Percentiles rank a stretch among this genome's conserved stretches.
phyloP scores from a whole-genome alignment of 2,113 vertebrate species.

The Antennarius striatus region DNA sequence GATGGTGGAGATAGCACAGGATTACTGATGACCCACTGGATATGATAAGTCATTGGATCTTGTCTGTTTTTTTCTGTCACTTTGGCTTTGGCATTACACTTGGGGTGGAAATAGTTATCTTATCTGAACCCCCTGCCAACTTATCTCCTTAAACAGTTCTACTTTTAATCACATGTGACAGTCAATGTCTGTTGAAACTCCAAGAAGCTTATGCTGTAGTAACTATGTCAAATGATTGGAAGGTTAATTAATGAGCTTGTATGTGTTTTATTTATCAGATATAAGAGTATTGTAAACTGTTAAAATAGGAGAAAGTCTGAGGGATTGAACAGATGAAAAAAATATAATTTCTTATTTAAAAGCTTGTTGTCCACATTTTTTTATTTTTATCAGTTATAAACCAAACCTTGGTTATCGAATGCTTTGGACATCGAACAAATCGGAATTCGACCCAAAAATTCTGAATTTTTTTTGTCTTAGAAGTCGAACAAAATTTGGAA shows the following conservation, averaged over 20 bases:
- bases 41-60: slow-evolving; percentile 47
- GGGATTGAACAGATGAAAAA: no score
- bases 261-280: no score
- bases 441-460: no score
- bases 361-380: no score
- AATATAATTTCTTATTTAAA: no score
- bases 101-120: slow-evolving; percentile 40
- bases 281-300: background rate
- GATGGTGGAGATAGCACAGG: slow-evolving; percentile 40
- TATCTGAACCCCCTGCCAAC: slow-evolving; percentile 42
- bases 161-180: slow-evolving; percentile 59
- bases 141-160: slow-evolving; percentile 42
- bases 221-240: slow-evolving; percentile 5
- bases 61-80: slow-evolving; percentile 45
- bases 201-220: slow-evolving; percentile 7
- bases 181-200: slow-evolving; percentile 32
- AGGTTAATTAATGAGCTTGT: background rate
- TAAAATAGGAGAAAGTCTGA: background rate
- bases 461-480: no score
- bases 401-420: no score
- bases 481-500: no score
- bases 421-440: no score
- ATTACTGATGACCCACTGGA: slow-evolving; percentile 56
- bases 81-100: slow-evolving; percentile 35
- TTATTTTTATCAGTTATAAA: no score